Evolutionary conservation across 2,797 vertebrate genomes (phyloP).

Genomic region (Myotis vivesi): DNA sequence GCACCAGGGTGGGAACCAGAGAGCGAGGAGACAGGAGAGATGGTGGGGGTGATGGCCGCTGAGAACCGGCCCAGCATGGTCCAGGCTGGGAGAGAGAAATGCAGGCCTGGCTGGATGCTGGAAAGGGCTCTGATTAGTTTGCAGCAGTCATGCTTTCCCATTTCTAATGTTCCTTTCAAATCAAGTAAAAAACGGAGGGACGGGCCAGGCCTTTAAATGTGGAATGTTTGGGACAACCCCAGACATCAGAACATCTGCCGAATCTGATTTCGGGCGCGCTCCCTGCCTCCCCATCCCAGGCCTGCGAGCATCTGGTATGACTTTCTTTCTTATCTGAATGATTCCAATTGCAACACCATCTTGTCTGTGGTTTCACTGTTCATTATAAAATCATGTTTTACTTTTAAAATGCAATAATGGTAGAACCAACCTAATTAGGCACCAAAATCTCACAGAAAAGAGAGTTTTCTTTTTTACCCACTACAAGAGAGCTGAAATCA

Average conservation of each 20-base stretch:
- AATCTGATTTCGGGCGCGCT: constrained; percentile 22
- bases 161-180: neutral
- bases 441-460: neutral
- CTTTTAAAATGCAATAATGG: constrained; percentile 60
- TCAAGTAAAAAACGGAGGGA: neutral
- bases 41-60: fast-evolving
- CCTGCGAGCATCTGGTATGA: constrained; percentile 46
- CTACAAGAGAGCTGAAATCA: neutral
- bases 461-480: neutral
- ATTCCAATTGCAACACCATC: constrained; percentile 67
- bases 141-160: neutral
- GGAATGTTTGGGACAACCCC: constrained; percentile 58
- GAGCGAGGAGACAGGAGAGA: fast-evolving
- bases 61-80: fast-evolving
- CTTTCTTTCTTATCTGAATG: constrained; percentile 68
- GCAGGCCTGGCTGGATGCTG: neutral
- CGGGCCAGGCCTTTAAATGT: neutral
- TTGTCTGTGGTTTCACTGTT: constrained; percentile 75
- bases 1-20: neutral
- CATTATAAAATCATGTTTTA: constrained; percentile 69
- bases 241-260: constrained; percentile 65
- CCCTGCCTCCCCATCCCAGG: neutral
- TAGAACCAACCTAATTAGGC: constrained; percentile 74
- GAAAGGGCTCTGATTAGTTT: neutral
- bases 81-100: neutral